phyloP scores from a whole-genome alignment of 1,140 invertebrate genomes.

The Drosophila aff. region DNA sequence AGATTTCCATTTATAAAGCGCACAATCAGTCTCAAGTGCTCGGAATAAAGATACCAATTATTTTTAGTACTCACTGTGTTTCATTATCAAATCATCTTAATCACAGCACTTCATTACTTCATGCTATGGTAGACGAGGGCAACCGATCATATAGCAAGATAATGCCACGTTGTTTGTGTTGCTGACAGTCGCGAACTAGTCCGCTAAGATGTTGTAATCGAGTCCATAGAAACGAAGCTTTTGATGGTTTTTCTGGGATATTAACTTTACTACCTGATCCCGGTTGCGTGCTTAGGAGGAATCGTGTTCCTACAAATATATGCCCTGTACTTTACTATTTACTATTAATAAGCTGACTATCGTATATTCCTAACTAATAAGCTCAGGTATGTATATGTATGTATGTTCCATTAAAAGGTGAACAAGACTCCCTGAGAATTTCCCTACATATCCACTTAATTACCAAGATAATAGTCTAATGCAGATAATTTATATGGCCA shows the following conservation, averaged over 20 bases:
- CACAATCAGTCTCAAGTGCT: constrained; percentile 38
- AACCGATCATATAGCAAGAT: neutral
- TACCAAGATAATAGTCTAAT: constrained; percentile 38
- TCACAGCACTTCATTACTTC: constrained; percentile 13
- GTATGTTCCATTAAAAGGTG: neutral
- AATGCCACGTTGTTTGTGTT: neutral
- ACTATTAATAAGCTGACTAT: neutral
- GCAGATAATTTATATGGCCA: constrained; percentile 19
- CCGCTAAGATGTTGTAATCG: neutral
- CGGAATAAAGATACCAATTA: constrained; percentile 33
- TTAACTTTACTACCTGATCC: neutral
- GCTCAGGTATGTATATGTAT: neutral
- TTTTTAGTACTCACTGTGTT: constrained; percentile 14
- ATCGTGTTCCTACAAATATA: neutral
- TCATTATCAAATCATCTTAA: constrained; percentile 14
- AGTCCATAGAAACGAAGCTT: neutral
- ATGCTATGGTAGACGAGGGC: neutral
- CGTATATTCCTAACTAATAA: constrained; percentile 9
- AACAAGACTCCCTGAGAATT: constrained; percentile 7
- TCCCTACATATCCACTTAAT: constrained; percentile 20
- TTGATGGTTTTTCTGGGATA: neutral
- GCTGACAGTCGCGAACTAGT: neutral
- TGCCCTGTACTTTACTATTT: constrained; percentile 2
- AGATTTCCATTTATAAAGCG: constrained; percentile 35
- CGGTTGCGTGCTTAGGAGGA: neutral